Evolutionary conservation across 1,140 invertebrate genomes (phyloP), one percentile per base, ranked within the genome.

Genomic region (Brachionus rubens): DNA sequence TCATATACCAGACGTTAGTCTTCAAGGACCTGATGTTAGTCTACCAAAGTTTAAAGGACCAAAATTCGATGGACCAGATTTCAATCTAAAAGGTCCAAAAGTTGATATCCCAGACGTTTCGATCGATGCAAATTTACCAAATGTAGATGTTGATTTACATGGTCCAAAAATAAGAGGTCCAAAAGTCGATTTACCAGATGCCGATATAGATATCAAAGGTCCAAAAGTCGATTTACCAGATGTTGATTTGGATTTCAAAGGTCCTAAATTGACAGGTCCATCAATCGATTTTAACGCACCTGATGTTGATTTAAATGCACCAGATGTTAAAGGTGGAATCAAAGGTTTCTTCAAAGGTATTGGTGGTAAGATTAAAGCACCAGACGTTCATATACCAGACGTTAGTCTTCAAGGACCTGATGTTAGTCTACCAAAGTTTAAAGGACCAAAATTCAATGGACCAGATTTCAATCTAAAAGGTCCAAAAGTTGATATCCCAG

Each of bases 121-220:
- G 9, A 54, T 54, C 9, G 26, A 54, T 26, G 7, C 50, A 10
- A 7, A 2, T 24, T 26, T 26, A 54, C 21, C 26, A 54, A 30
- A 54, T 24, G 26, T 54, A 24, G 50, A 54, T 30, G 50, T 54
- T 54, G 50, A 54, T 30, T 3, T 54, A 54, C 19, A 54, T 12
- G 50, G 50, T 3, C 50, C 19, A 30, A 54, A 54, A 54, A 54
- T 54, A 30, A 30, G 24, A 26, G 19, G 30, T 16, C 72, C 72
- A 54, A 75, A 46, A 56, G 43, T 52, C 26, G 19, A 36, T 36
- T 36, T 36, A 36, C 50, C 50, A 54, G 21, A 54, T 54, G 5
- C 3, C 21, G 50, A 54, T 54, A 5, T 46, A 7, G 43, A 46
- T 14, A 7, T 46, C 10, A 36, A 36, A 36, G 33, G 33, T 36